Evolutionary conservation across 2,113 vertebrate genomes (phyloP).

Genomic region (Microtus oregoni): DNA sequence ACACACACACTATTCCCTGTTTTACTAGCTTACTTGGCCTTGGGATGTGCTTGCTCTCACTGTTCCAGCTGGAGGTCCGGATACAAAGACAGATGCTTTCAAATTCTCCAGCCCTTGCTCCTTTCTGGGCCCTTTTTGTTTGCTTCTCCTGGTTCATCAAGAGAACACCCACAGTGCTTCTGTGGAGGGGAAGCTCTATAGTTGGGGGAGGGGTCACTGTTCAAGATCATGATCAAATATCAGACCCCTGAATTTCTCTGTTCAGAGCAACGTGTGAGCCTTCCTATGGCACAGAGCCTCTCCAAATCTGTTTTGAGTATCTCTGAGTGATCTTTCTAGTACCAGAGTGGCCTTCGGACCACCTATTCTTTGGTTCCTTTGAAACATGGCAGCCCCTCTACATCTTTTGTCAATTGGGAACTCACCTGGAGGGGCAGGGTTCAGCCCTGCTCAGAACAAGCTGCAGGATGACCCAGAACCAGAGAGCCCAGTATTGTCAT

Average conservation of each 20-base stretch:
- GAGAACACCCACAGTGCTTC: constrained; percentile 7
- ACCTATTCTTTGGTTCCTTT: background rate
- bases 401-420: background rate
- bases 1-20: no score
- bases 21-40: background rate
- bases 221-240: background rate
- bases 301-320: background rate
- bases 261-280: background rate
- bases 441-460: background rate
- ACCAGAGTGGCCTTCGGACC: accelerated
- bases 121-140: background rate
- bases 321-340: background rate
- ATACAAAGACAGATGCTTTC: background rate
- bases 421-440: background rate
- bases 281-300: background rate
- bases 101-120: background rate
- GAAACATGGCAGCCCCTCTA: background rate
- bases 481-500: background rate
- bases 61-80: background rate
- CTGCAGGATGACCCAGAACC: background rate
- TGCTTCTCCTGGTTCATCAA: background rate
- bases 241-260: background rate
- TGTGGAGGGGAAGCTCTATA: background rate
- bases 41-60: background rate
- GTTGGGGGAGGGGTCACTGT: background rate